These are phyloP conservation scores for Actenoides hombroni DNA, from an alignment of 2,113 vertebrate species.

Conservation along the genomic window DNA sequence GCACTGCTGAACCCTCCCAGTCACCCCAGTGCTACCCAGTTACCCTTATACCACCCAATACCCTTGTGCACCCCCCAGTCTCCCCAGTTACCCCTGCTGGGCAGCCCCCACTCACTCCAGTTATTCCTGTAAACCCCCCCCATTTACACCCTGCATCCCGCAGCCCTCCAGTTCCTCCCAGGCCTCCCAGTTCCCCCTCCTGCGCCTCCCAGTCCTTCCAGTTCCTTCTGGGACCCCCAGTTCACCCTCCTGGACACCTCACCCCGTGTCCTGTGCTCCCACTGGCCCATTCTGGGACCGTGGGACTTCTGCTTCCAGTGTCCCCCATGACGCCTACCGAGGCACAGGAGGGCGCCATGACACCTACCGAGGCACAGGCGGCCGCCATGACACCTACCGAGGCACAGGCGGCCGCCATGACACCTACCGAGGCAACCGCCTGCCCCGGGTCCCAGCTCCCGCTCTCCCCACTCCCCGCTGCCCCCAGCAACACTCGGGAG, in stretches of 20 bases:
- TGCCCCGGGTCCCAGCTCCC: background rate
- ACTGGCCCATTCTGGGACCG: too few relatives aligned
- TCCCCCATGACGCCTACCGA: background rate
- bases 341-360: background rate
- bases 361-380: too few relatives aligned
- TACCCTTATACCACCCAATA: too few relatives aligned
- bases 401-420: background rate
- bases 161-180: background rate
- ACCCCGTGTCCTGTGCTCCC: too few relatives aligned
- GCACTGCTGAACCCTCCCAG: background rate
- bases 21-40: background rate
- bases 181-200: background rate
- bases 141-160: background rate
- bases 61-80: background rate
- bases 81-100: background rate
- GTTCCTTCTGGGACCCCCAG: background rate
- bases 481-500: background rate
- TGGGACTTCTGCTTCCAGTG: rapidly evolving
- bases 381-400: too few relatives aligned
- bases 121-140: background rate
- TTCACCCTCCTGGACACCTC: background rate
- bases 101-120: background rate
- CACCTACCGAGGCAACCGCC: too few relatives aligned
- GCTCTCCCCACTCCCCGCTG: too few relatives aligned
- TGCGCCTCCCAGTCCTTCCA: background rate